Conservation (phyloP, 1,140 invertebrate species). For the honey bee (Apis mellifera) region Amel_HAv3.1 CM009945.2:4372001-4372500, state of each 20-base stretch:
- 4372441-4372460: no score
- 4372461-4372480: no score
- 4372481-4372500: background rate
- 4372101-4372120: slow-evolving; percentile 67
- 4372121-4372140: slow-evolving; percentile 62
- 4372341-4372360: no score
- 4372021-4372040: slow-evolving; percentile 71
- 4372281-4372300: background rate
- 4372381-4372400: no score
- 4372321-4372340: no score
- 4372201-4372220: background rate
- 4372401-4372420: no score
- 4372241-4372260: background rate
- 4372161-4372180: slow-evolving; percentile 43
- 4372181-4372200: slow-evolving; percentile 55
- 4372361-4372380: no score
- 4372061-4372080: slow-evolving; percentile 72
- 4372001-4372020: slow-evolving; percentile 77
- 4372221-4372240: background rate
- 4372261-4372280: background rate
- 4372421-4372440: no score
- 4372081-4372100: slow-evolving; percentile 72
- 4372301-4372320: no score
- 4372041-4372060: slow-evolving; percentile 80
- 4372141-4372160: slow-evolving; percentile 49